Conservation (phyloP, 2,797 vertebrate genomes). For the Microctenopoma steveboyesi region DNA sequence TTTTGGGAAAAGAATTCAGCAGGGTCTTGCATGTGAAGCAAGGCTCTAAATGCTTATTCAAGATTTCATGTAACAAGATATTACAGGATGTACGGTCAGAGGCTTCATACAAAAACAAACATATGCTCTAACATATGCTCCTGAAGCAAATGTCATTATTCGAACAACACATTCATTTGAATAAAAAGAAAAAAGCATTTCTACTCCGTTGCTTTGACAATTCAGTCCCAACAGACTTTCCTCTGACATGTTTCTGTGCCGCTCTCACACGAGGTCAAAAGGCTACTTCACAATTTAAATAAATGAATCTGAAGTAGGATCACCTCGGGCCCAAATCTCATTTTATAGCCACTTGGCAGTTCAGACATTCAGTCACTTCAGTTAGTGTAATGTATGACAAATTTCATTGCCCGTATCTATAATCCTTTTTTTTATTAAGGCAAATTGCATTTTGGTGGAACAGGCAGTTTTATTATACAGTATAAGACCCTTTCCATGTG, state of each 20-base stretch:
- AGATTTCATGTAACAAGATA: not conserved
- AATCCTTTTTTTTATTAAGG: conserved; percentile 57
- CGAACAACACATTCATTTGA: not conserved
- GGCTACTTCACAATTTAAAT: conserved; percentile 19
- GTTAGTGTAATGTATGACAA: conserved; percentile 53
- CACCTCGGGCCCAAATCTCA: conserved; percentile 17
- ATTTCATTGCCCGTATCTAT: conserved; percentile 41
- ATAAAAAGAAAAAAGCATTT: not conserved
- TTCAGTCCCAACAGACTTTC: not conserved
- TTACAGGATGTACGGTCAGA: not conserved
- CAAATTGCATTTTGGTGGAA: conserved; percentile 51
- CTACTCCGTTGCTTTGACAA: not conserved
- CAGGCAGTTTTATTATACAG: conserved; percentile 7
- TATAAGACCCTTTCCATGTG: conserved; percentile 10
- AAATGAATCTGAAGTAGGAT: conserved; percentile 14
- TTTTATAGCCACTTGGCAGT: conserved; percentile 23
- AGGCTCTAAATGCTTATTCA: not conserved
- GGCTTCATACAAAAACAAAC: not conserved
- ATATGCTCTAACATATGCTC: not conserved
- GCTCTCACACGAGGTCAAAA: not conserved
- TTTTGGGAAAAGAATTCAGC: not conserved
- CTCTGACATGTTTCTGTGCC: not conserved
- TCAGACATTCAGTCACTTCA: conserved; percentile 18
- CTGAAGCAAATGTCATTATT: not conserved
- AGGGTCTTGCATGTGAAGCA: not conserved